Percentiles rank a stretch among this genome's conserved stretches.
Conservation (phyloP, 2,113 vertebrate genomes). For the Chionomys nivalis region DNA sequence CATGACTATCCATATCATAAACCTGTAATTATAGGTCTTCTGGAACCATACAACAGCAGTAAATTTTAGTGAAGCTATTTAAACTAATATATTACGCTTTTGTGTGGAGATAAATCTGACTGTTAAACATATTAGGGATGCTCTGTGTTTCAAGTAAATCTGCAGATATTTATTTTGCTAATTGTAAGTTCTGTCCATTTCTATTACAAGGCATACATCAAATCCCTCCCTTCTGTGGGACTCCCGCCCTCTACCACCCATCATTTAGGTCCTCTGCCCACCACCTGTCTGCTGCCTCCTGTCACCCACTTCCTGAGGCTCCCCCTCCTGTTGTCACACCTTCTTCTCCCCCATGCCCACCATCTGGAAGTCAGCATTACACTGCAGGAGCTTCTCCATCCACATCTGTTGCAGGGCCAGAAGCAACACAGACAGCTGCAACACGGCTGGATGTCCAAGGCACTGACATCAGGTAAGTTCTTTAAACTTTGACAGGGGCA, state of each 20-base stretch:
- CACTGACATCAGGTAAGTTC: constrained; percentile 72
- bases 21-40: constrained; percentile 34
- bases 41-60: not conserved
- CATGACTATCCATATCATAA: not conserved
- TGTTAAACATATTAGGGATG: constrained; percentile 3
- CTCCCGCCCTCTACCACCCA: constrained; percentile 17
- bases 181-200: not conserved
- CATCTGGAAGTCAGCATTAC: constrained; percentile 79
- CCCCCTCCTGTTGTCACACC: constrained; percentile 69
- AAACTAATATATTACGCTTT: constrained; percentile 21
- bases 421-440: constrained; percentile 75
- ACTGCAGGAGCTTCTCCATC: constrained; percentile 73
- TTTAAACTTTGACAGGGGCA: constrained; percentile 79
- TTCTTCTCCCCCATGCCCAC: constrained; percentile 69
- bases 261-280: constrained; percentile 57
- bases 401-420: constrained; percentile 76
- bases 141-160: constrained; percentile 15
- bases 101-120: not conserved
- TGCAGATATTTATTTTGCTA: not conserved
- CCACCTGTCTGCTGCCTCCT: constrained; percentile 72
- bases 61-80: constrained; percentile 59
- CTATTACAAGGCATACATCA: not conserved
- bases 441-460: constrained; percentile 69
- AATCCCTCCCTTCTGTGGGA: not conserved
- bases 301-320: constrained; percentile 68